Base-by-base conservation (phyloP, 2,888 invertebrate genomes). In the Drosophila vallismaia region DNA sequence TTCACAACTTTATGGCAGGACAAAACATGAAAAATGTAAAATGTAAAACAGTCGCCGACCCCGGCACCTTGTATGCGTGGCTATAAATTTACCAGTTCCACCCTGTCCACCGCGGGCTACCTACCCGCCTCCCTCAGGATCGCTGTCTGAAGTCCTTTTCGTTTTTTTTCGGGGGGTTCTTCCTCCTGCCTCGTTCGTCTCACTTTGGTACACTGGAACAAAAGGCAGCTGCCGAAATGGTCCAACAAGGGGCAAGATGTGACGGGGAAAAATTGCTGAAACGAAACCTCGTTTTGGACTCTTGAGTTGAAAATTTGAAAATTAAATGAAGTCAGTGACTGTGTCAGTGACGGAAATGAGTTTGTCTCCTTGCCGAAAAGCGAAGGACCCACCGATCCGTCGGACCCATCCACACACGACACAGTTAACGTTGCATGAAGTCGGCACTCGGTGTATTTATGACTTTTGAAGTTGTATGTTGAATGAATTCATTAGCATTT, bases 241-340 rank as follows among this genome's bases (percentile, higher is more conserved):
- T 1, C 12, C n/a, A 7, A 10, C 49, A 48, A 19, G 19, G 19
- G 19, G 29, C 31, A 45, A 48, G 38, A 12, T 8, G n/a, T 19
- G 12, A 38, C 40, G 40, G 40, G 40, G 40, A 12, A 45, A 36
- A 67, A 54, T 49, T 55, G 48, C 50, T 67, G 49, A 71, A 71
- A 62, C 44, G 60, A 59, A 77, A 71, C 75, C 77, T 80, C 80
- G 77, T 80, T 80, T 80, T 79, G 76, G 82, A 81, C 79, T 81
- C 77, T 77, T 80, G 80, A 77, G 80, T 74, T 78, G 78, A 77
- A 76, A 81, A 81, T 79, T 79, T 79, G 79, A 81, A 79, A 79
- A 79, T 79, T 79, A 79, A 79, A 79, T 79, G 82, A 79, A 79
- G 63, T 81, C 82, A 79, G 77, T 78, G 81, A 80, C 77, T 80